Base-by-base conservation (phyloP, 37 sponge, comb jelly and placozoan genomes). In the Eunapius fragilis region DNA sequence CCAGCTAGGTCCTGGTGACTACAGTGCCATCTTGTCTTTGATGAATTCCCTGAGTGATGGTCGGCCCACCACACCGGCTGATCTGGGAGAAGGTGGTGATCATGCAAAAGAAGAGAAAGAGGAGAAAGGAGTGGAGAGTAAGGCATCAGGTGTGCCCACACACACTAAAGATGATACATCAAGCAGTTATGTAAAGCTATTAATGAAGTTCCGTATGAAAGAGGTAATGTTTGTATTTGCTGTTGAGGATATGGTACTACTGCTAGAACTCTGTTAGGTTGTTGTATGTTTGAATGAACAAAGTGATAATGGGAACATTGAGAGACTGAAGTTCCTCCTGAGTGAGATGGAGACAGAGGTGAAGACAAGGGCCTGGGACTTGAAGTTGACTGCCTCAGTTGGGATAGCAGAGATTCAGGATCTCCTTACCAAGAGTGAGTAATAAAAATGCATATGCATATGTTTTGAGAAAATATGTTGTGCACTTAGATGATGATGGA, bases 271-370 rank as follows among this genome's bases (percentile, higher is more conserved):
- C 22, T 58, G 6, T 58, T 19, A 58, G 58, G 58, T 58, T 17
- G 22, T 58, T 2, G 19, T 58, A 12, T 19, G 14, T 58, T 11
- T 58, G 58, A 58, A 58, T 58, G 58, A 58, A 58, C 58, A 58
- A 58, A 58, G 58, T 58, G 58, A 4, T 58, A 17, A 17, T 58
- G 58, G 58, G 23, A 86, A 86, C 38, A 71, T 58, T 36, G 80
- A 84, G 31, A 49, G 79, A 2, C 83, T 91, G 22, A 83, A 36
- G n/a, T 47, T 86, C 26, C 34, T 72, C 27, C 33, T 91, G 80
- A 30, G 36, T 38, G 34, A 75, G 25, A 37, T 91, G 28, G 25
- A 87, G 25, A 28, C 83, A 37, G 22, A 26, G 12, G 68, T 87
- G 12, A 27, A 58, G 35, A 72, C 72, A 49, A 36, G 58, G 25